Evolutionary conservation across 1,140 invertebrate species (phyloP), one percentile per base, ranked within the genome.

Genomic region (Sitodiplosis mosellana): DNA sequence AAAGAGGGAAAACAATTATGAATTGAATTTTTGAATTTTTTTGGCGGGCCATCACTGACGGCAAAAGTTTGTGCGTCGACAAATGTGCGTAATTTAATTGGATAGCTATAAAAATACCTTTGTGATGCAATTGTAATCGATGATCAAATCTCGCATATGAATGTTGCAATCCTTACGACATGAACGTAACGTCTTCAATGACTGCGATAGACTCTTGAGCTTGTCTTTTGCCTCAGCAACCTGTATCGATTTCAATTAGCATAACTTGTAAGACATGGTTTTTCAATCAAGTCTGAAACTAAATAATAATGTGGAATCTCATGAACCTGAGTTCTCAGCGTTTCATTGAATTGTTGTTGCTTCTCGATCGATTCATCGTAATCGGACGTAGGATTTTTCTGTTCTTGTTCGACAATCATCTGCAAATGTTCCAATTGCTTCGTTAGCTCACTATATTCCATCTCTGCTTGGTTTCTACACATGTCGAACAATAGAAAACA

Each of bases 91-190:
- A 11, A 45, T 33, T 45, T 27, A 12, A 6, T 33, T 33, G 15
- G 20, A 19, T 22, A 34, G 15, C 36, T 17, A n/a, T 40, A 8
- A 19, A 14, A 18, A n/a, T 40, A 48, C 47, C 47, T 48, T 48
- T 43, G 40, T 20, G 8, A 48, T 48, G 41, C 47, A 48, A 48
- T 48, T 41, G 17, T 48, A 48, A 44, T 48, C 41, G 11, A 48
- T 43, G 19, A 48, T 40, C n/a, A 48, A 36, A 48, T 48, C 47
- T 11, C 33, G 14, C 18, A 37, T 22, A n/a, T 40, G 19, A 19
- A 48, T 33, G 20, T 48, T 21, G 20, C 47, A 48, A 43, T 48
- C 47, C 33, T 48, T 44, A 18, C 47, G 22, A 20, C 47, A 48
- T 14, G 34, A 40, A 33, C 43, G 27, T 14, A 48, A 21, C 8